phyloP scores from a whole-genome alignment of 35 echinoderm and acorn worm species.

The Acanthaster planci region DNA sequence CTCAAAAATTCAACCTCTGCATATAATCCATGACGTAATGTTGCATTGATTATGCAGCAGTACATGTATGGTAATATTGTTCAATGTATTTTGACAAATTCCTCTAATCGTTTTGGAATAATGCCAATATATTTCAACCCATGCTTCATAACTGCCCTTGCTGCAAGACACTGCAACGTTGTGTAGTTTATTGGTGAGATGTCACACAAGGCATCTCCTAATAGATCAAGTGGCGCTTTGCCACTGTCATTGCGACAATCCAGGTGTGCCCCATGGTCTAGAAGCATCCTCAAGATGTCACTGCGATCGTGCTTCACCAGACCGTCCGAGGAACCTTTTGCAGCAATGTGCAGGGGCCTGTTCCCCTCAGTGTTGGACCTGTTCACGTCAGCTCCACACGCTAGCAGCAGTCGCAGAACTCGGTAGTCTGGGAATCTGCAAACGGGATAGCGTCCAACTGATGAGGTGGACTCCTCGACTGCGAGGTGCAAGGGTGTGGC shows the following conservation, averaged over 20 bases:
- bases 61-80: too few relatives aligned
- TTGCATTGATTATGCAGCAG: too few relatives aligned
- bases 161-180: constrained; percentile 76
- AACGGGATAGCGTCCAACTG: constrained; percentile 92
- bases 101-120: constrained; percentile 84
- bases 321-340: constrained; percentile 45
- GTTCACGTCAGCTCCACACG: constrained; percentile 77
- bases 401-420: constrained; percentile 79
- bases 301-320: constrained; percentile 38
- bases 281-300: constrained; percentile 68
- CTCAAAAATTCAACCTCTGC: too few relatives aligned
- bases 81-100: constrained; percentile 76
- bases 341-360: constrained; percentile 78
- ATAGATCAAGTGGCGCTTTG: constrained; percentile 76
- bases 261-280: constrained; percentile 78
- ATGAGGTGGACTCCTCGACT: constrained; percentile 81
- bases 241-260: constrained; percentile 74
- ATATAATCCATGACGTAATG: too few relatives aligned
- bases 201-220: constrained; percentile 57
- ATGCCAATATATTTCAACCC: constrained; percentile 68
- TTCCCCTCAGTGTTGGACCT: constrained; percentile 67
- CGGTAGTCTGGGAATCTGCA: constrained; percentile 80
- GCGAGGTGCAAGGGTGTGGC: constrained; percentile 78
- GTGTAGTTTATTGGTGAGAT: constrained; percentile 88
- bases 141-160: constrained; percentile 66